Base-by-base conservation (phyloP, 2,113 vertebrate genomes). In the Poeciliopsis prolifica region DNA sequence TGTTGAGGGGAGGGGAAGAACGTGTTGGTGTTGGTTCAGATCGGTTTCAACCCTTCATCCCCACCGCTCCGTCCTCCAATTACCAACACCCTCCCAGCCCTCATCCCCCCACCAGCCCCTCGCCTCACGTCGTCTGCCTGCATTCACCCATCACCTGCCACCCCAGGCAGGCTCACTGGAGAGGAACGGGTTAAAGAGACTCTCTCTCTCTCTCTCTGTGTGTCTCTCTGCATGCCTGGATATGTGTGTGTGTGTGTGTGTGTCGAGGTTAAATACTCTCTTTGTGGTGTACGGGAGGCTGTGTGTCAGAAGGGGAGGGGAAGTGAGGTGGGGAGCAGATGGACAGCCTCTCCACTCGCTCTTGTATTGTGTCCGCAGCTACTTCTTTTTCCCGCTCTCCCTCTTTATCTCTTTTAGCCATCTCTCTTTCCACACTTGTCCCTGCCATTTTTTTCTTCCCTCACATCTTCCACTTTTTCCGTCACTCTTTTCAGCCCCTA, bases 141-240 rank as follows among this genome's bases (percentile, higher is more conserved):
- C 87, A 86, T 88, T 87, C 75, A 48, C 78, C 88, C 85, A 75
- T 84, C 72, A 89, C 24, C 64, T 92, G 91, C 88, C 83, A 88
- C 86, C 84, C 86, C 91, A 90, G 86, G 80, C 87, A 77, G 87
- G 90, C 88, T 83, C 94, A 94, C 91, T 95, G 94, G 93, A 93
- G 95, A 94, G 89, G 95, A 96, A 94, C 94, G 96, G 95, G 95
- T 97, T 98, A 97, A 97, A 96, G 95, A 96, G 96, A 95, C 94
- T 86, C 86, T 78, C 86, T 77, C 72, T 86, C 82, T 22, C 77
- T 87, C 66, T 80, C 70, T 70, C 67, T 77, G 10, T 15, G 58
- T 75, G 70, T 70, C 70, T 77, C 78, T 84, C 64, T 77, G 74
- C 80, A 73, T 81, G 81, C 81, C 83, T 80, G 82, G 94, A 17